Base-by-base conservation (phyloP, 2,797 vertebrate species). In the Gymnoscopelus microlampas region DNA sequence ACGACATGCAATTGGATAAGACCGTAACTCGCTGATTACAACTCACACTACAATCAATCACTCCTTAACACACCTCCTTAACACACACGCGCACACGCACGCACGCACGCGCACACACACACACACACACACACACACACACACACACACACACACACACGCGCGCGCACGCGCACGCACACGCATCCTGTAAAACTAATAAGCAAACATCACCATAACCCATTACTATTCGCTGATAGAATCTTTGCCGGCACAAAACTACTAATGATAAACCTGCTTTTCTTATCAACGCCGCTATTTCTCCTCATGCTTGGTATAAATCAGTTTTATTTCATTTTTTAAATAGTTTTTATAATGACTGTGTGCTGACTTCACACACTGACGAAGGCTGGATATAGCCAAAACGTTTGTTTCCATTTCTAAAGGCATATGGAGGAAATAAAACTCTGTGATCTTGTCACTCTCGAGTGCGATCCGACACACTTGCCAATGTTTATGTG, bases 1-100 rank as follows among this genome's bases (percentile, higher is more conserved):
- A 82, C 78, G 82, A 70, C 66, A 62, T 77, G 76, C 83, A 86
- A 86, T 78, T 85, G 82, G 78, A 85, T 84, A 81, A 83, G n/a
- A 66, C 76, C 82, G 72, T 70, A 77, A 79, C 70, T 88, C 79
- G 78, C 81, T 79, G 82, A 88, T 88, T 89, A 87, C 85, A 81
- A 82, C 78, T 84, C 77, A 71, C 71, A 80, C 78, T 48, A 56
- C 74, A 84, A 88, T 88, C 88, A 90, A 80, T 88, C 83, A 79
- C 57, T 64, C 77, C 74, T 84, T 87, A 88, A 87, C 76, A 13
- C 47, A 74, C 39, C 66, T 68, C 54, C 13, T 23, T 61, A 19
- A 51, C 24, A 29, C 29, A 58, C 47, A 69, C 14, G 48, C 35
- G 15, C 60, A 35, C 24, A 55, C 32, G 24, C 51, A 55, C 8